A percentile compares a stretch with the other conserved stretches of the same genome.
Evolutionary conservation across 2,113 vertebrate genomes (phyloP).

Genomic region (Chinchilla lanigera): DNA sequence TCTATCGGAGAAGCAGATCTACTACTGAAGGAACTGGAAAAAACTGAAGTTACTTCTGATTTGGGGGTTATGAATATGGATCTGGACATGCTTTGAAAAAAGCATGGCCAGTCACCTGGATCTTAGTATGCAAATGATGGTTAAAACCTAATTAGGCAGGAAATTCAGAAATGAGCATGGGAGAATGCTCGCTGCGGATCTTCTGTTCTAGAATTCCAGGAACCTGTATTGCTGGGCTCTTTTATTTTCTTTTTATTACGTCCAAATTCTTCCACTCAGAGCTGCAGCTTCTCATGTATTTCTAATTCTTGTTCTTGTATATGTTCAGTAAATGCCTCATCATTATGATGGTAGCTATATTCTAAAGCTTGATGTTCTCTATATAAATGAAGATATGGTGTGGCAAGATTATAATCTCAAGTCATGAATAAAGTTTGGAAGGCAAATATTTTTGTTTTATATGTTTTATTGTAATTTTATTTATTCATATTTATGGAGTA

Average conservation of each 20-base stretch:
- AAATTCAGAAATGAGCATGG: neutral
- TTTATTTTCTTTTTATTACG: neutral
- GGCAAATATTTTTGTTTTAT: neutral
- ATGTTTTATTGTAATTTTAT: neutral
- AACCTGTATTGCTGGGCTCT: neutral
- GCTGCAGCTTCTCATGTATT: neutral
- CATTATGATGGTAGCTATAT: neutral
- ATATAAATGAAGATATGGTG: neutral
- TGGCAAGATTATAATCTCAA: neutral
- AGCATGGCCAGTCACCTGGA: neutral
- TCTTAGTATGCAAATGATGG: neutral
- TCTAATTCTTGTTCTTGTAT: neutral
- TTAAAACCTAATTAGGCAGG: neutral
- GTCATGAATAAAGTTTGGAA: neutral
- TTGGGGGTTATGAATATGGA: neutral
- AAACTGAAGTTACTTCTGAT: neutral
- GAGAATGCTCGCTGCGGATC: neutral
- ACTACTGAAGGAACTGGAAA: neutral
- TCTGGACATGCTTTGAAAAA: neutral
- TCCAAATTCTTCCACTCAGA: neutral
- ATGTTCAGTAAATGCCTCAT: neutral
- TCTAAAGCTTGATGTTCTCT: neutral
- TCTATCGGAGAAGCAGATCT: neutral
- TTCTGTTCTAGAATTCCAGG: neutral
- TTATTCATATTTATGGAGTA: neutral